Evolutionary conservation across 2,113 vertebrate genomes (phyloP).

Genomic region (Poicephalus gulielmi): DNA sequence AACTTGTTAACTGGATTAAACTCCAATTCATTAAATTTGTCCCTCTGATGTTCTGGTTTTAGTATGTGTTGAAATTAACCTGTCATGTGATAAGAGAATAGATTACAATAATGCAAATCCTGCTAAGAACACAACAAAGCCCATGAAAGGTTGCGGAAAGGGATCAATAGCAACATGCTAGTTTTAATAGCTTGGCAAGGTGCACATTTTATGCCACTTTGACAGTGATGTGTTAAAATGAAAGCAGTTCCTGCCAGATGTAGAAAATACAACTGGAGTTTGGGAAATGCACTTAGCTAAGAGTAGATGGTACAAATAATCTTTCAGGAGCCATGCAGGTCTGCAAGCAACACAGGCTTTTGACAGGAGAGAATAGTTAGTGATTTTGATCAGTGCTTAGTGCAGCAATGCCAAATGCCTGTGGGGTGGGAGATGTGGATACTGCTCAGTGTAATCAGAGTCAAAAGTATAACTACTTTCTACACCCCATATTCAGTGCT

Average conservation of each 20-base stretch:
- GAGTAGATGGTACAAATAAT: neutral
- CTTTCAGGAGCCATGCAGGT: neutral
- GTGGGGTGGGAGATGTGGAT: neutral
- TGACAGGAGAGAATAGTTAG: neutral
- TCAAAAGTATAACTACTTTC: neutral
- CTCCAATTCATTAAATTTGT: neutral
- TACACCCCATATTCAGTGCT: neutral
- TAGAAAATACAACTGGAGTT: neutral
- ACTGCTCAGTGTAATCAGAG: neutral
- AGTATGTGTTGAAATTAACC: neutral
- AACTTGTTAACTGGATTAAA: neutral
- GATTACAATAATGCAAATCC: neutral
- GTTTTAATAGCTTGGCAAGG: neutral
- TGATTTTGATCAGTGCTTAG: neutral
- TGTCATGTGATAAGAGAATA: neutral
- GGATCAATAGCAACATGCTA: neutral
- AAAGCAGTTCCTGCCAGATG: neutral
- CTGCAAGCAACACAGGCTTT: neutral
- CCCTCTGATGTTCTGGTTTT: neutral
- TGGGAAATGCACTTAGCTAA: neutral
- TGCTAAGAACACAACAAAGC: neutral
- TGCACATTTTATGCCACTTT: neutral
- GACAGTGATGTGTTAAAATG: neutral
- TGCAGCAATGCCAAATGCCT: neutral
- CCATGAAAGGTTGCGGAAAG: neutral